These are phyloP conservation scores for Xiphophorus birchmanni DNA, from an alignment of 2,797 vertebrate species.

Conservation along the genomic window DNA sequence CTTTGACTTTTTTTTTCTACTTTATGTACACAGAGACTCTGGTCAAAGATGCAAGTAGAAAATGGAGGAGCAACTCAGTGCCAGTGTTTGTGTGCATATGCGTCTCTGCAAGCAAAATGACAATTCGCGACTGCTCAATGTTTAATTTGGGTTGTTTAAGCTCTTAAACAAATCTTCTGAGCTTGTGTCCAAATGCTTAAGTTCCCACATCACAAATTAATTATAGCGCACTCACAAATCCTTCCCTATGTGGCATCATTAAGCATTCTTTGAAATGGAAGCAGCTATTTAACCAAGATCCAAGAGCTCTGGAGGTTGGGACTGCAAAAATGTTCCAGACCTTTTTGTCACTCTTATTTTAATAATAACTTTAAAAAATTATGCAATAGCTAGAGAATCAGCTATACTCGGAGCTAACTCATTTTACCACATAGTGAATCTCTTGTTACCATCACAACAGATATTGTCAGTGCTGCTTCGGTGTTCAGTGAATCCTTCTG, in stretches of 20 bases:
- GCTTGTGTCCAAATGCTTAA: constrained; percentile 38
- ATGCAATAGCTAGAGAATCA: background rate
- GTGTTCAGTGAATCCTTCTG: background rate
- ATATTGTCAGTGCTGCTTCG: background rate
- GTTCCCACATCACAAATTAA: constrained; percentile 53
- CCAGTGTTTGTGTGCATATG: constrained; percentile 27
- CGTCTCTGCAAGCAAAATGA: constrained; percentile 24
- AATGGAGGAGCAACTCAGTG: background rate
- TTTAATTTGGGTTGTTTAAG: constrained; percentile 56
- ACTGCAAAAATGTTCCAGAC: background rate
- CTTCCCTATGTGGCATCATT: constrained; percentile 47
- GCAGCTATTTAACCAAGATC: constrained; percentile 49
- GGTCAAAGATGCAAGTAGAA: background rate
- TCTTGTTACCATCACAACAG: background rate
- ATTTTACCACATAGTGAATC: background rate
- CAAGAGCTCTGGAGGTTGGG: constrained; percentile 20
- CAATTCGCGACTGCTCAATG: constrained; percentile 29
- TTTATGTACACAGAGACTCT: background rate
- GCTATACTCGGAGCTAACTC: background rate
- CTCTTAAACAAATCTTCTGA: constrained; percentile 48
- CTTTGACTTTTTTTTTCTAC: background rate
- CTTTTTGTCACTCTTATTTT: constrained; percentile 24
- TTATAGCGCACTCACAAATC: constrained; percentile 36
- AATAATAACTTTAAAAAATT: constrained; percentile 12
- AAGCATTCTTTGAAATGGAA: constrained; percentile 65